phyloP scores from a whole-genome alignment of 2,113 vertebrate species.

The Erythrocercus mccallii region DNA sequence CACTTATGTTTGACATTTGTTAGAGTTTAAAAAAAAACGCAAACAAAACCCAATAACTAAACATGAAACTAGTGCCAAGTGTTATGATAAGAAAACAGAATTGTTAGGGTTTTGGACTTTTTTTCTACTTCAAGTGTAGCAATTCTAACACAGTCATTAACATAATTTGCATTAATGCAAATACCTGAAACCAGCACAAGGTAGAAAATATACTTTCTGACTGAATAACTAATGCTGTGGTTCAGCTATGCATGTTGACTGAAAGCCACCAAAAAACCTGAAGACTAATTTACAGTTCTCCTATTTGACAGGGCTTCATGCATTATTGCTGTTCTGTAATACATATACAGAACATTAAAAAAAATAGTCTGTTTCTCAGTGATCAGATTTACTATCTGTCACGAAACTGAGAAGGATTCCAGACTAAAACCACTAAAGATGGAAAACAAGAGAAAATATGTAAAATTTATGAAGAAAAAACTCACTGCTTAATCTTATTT shows the following conservation, averaged over 20 bases:
- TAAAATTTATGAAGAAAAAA: neutral
- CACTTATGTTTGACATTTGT: neutral
- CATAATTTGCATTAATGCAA: neutral
- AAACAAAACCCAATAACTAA: neutral
- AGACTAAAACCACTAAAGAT: neutral
- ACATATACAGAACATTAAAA: neutral
- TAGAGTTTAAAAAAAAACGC: neutral
- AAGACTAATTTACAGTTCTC: neutral
- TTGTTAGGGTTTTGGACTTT: neutral
- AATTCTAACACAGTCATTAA: neutral
- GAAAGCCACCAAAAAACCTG: neutral
- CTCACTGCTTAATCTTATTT: neutral
- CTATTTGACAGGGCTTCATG: neutral
- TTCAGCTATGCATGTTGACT: neutral
- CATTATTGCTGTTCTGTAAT: neutral
- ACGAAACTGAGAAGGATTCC: neutral
- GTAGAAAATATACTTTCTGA: neutral
- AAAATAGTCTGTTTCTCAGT: neutral
- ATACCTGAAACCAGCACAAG: neutral
- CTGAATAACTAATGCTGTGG: neutral
- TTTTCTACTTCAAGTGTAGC: neutral
- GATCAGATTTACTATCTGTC: neutral
- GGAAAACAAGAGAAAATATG: neutral
- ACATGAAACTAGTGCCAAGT: neutral
- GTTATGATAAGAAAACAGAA: neutral